Evolutionary conservation across 2,888 invertebrate genomes (phyloP).

Genomic region (Pandemis heparana): DNA sequence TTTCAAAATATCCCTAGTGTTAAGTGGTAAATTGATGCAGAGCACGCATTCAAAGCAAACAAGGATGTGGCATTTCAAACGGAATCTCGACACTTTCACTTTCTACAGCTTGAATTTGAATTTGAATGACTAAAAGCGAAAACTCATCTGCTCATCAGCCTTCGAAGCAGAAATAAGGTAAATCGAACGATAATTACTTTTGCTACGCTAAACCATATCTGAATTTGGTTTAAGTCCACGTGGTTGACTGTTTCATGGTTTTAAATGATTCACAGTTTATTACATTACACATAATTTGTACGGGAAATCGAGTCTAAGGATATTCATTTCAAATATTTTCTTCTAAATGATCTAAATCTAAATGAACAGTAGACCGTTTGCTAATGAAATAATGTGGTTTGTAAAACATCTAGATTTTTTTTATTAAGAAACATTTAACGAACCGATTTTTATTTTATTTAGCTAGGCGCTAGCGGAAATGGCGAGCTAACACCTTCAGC

Average conservation of each 20-base stretch:
- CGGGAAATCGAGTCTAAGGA: no score
- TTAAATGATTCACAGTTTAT: no score
- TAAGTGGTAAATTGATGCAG: conserved; percentile 12
- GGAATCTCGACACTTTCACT: conserved; percentile 43
- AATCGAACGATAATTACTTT: neutral
- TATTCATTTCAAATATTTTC: neutral
- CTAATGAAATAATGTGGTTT: neutral
- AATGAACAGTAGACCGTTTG: neutral
- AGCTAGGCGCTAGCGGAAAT: no score
- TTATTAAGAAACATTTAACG: no score
- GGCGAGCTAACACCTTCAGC: no score
- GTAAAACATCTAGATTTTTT: neutral
- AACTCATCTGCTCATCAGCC: conserved; percentile 18
- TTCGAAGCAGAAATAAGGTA: conserved; percentile 11
- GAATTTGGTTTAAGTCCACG: no score
- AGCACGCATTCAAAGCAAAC: conserved; percentile 25
- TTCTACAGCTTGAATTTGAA: conserved; percentile 5
- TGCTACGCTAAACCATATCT: neutral
- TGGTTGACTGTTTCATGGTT: no score
- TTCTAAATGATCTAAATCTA: neutral
- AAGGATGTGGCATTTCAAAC: conserved; percentile 38
- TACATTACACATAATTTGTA: no score
- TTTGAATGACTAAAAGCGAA: conserved; percentile 44
- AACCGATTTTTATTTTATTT: neutral
- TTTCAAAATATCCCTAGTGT: neutral